Percentiles rank a stretch among this genome's conserved stretches.
Evolutionary conservation across 1,140 invertebrate species (phyloP).

Genomic region (Trichonephila inaurata): DNA sequence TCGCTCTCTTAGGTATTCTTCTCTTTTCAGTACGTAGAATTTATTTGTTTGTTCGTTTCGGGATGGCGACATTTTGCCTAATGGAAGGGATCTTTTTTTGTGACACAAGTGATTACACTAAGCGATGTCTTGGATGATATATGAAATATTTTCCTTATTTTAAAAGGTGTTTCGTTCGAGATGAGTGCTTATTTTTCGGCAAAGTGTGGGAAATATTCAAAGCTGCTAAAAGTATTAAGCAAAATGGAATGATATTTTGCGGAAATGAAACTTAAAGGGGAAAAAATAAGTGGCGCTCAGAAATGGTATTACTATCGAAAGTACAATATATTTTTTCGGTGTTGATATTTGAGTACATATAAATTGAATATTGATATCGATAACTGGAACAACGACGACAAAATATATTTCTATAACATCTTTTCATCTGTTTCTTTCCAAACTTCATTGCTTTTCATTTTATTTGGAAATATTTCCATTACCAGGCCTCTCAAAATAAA

Average conservation of each 20-base stretch:
- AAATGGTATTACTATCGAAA: background rate
- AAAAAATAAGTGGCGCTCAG: background rate
- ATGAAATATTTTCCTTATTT: constrained; percentile 8
- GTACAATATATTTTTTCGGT: background rate
- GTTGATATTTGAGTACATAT: background rate
- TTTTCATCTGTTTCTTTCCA: background rate
- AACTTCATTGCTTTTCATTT: background rate
- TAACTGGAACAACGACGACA: background rate
- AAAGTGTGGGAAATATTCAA: background rate
- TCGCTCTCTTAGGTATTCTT: background rate
- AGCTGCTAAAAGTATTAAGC: background rate
- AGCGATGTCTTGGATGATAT: constrained; percentile 39
- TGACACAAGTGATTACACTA: constrained; percentile 59
- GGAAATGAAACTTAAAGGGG: background rate
- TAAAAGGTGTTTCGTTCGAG: constrained; percentile 17
- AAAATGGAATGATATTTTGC: background rate
- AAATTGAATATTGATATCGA: background rate
- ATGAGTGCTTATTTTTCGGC: background rate
- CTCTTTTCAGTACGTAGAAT: background rate
- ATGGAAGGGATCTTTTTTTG: constrained; percentile 41
- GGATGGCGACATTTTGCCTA: constrained; percentile 46
- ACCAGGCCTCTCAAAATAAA: too few species aligned
- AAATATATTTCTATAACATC: background rate
- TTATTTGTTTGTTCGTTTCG: constrained; percentile 32
- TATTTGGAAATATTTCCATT: background rate